Percentiles rank a stretch among this genome's conserved stretches.
Conservation (phyloP, 2,113 vertebrate genomes). For the Callipepla squamata region DNA sequence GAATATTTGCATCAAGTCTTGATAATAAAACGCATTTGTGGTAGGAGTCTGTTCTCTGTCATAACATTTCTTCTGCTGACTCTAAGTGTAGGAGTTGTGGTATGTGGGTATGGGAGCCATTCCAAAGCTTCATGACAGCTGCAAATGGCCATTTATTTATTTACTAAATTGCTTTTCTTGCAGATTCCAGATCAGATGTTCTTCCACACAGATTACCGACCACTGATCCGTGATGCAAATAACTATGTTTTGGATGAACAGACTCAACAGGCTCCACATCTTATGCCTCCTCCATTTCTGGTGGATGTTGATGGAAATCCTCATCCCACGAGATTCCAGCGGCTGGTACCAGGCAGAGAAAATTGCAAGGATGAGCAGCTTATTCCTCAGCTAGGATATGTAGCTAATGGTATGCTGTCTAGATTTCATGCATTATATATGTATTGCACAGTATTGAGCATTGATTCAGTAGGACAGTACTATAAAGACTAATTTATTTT, state of each 20-base stretch:
- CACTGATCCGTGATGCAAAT: slow-evolving; percentile 94
- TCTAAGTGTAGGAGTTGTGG: not conserved
- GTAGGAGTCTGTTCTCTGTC: slow-evolving; percentile 1
- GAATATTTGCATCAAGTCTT: not conserved
- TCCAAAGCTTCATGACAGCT: slow-evolving; percentile 34
- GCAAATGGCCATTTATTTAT: slow-evolving; percentile 9
- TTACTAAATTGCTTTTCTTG: not conserved
- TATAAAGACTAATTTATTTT: not conserved
- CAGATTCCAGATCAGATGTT: slow-evolving; percentile 99
- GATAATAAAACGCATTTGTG: not conserved
- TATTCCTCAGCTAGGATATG: slow-evolving; percentile 95
- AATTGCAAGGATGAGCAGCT: slow-evolving; percentile 98
- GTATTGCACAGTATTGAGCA: not conserved
- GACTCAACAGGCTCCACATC: slow-evolving; percentile 98
- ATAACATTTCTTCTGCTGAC: not conserved
- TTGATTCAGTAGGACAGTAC: not conserved
- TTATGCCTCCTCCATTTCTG: slow-evolving; percentile 97
- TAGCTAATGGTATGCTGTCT: slow-evolving; percentile 89
- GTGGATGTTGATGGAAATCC: slow-evolving; percentile 98
- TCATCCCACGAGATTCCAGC: slow-evolving; percentile 90
- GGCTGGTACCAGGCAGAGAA: slow-evolving; percentile 95
- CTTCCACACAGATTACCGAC: slow-evolving; percentile 99
- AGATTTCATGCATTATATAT: not conserved
- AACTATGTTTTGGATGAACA: slow-evolving; percentile 98
- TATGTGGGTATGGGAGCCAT: not conserved